A percentile compares a stretch with the other conserved stretches of the same genome.
Conservation (phyloP, 2,113 vertebrate species). For the Heptranchias perlo region DNA sequence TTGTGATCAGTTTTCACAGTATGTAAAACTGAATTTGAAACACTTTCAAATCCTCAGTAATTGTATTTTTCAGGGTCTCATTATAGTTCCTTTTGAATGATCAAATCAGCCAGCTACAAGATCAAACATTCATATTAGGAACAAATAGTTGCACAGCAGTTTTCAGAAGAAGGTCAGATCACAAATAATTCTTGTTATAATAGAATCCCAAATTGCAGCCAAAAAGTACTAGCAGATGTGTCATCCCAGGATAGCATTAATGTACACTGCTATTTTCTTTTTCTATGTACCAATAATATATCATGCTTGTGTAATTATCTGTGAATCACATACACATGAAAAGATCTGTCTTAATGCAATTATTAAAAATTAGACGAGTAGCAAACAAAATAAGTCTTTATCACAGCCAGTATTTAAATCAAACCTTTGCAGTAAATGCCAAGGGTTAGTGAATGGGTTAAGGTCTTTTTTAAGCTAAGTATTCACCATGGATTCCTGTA, state of each 20-base stretch:
- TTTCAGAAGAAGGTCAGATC: constrained; percentile 33
- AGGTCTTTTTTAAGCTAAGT: not conserved
- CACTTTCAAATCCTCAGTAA: not conserved
- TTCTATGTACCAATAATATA: not conserved
- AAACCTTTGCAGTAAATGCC: not conserved
- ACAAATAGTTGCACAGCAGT: constrained; percentile 33
- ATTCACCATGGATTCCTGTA: not conserved
- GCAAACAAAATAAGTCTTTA: not conserved
- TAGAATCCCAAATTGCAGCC: not conserved
- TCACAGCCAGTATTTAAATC: not conserved
- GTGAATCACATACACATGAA: not conserved
- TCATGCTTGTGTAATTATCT: not conserved
- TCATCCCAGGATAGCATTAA: not conserved
- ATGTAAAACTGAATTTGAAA: constrained; percentile 11
- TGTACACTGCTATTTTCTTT: not conserved
- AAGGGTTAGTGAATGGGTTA: not conserved
- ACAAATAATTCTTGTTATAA: constrained; percentile 33
- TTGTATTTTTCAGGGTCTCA: constrained; percentile 30
- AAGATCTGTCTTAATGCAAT: too few relatives aligned
- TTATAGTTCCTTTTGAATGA: constrained; percentile 16
- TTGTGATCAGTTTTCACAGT: constrained; percentile 16
- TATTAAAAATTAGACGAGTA: not conserved
- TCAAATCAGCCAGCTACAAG: constrained; percentile 1
- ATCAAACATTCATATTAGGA: constrained; percentile 35
- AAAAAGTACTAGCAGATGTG: constrained; percentile 31